Evolutionary conservation across 2,113 vertebrate species (phyloP).

Genomic region (Monopterus albus): DNA sequence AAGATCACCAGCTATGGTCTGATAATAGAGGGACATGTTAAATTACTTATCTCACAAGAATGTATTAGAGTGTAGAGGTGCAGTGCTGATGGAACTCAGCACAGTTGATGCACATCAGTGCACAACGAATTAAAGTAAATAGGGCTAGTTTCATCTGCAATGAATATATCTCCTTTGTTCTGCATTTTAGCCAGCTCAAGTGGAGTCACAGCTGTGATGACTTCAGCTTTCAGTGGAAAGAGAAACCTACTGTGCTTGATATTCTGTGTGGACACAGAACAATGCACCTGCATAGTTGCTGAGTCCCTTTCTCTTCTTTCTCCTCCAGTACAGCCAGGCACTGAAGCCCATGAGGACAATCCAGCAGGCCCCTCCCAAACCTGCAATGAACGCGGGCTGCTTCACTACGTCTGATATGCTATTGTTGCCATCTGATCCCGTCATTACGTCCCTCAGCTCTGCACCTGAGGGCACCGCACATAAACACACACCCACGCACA

Average conservation of each 20-base stretch:
- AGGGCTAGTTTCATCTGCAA: conserved; percentile 67
- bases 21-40: conserved; percentile 72
- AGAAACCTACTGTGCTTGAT: conserved; percentile 48
- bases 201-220: conserved; percentile 62
- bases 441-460: conserved; percentile 87
- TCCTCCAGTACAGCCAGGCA: conserved; percentile 95
- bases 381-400: conserved; percentile 96
- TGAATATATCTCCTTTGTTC: conserved; percentile 72
- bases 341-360: conserved; percentile 98
- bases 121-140: conserved; percentile 76
- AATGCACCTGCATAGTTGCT: conserved; percentile 94
- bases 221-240: conserved; percentile 48
- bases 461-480: conserved; percentile 63
- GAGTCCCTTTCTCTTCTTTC: conserved; percentile 97
- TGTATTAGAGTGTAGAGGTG: conserved; percentile 67
- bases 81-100: conserved; percentile 70
- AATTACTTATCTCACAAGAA: conserved; percentile 75
- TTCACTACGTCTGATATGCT: conserved; percentile 97
- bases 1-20: conserved; percentile 72
- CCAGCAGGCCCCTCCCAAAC: conserved; percentile 95
- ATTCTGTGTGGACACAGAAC: conserved; percentile 55
- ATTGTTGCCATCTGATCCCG: conserved; percentile 89
- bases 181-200: conserved; percentile 66
- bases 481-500: conserved; percentile 1
- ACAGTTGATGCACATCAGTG: conserved; percentile 73